These are phyloP conservation scores for Podargus strigoides DNA, from an alignment of 2,797 vertebrate genomes.

Conservation along the genomic window DNA sequence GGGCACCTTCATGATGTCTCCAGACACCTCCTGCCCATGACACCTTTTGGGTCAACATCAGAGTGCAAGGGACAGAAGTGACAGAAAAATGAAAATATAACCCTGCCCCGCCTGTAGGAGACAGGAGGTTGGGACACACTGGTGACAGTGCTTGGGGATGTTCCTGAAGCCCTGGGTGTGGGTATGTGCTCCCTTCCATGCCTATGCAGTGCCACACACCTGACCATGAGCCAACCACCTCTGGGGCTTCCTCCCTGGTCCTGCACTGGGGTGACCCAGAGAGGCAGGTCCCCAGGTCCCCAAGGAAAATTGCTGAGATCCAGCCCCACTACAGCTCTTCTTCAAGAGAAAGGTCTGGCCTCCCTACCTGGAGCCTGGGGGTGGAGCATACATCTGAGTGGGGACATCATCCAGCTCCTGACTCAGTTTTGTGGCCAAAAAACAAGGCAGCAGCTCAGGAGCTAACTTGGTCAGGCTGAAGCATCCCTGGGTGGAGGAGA, in stretches of 20 bases:
- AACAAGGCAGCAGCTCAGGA: not conserved
- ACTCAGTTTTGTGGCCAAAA: not conserved
- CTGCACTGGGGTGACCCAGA: not conserved
- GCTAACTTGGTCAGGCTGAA: not conserved
- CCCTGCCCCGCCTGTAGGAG: not conserved
- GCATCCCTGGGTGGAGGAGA: not conserved
- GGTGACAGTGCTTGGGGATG: not conserved
- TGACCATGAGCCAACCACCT: not conserved
- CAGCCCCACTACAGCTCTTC: not conserved
- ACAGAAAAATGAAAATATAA: not conserved
- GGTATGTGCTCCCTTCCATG: not conserved
- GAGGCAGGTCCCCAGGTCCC: not conserved
- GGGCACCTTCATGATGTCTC: not conserved
- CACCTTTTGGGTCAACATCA: not conserved
- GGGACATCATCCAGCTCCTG: not conserved
- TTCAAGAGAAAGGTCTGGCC: not conserved
- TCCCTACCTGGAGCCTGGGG: not conserved
- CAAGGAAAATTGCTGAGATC: not conserved
- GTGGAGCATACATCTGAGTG: not conserved
- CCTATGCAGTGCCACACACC: not conserved
- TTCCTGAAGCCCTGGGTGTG: not conserved
- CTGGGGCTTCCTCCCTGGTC: not conserved
- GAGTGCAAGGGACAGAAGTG: not conserved
- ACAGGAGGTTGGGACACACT: not conserved
- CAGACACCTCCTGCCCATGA: not conserved